Conservation (phyloP, 2,113 vertebrate species). For the Erinaceus europaeus region DNA sequence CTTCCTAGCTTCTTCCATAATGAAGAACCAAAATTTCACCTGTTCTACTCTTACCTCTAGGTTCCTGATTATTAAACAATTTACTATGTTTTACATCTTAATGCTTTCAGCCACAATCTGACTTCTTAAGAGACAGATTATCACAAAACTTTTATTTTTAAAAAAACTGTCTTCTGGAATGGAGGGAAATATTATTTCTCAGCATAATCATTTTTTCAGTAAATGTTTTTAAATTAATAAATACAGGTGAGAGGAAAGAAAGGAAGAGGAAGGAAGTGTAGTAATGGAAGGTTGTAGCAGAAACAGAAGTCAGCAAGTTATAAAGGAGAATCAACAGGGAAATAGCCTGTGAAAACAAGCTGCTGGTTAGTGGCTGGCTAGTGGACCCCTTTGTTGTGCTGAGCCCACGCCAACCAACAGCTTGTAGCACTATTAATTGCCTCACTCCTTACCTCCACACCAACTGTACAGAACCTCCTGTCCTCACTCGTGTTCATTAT, state of each 20-base stretch:
- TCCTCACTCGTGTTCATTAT: neutral
- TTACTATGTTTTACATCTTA: no score
- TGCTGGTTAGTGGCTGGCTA: no score
- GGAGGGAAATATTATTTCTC: no score
- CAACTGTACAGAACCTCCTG: fast-evolving
- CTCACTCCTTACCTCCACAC: neutral
- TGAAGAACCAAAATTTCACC: no score
- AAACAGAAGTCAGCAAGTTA: neutral
- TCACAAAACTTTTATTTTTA: neutral
- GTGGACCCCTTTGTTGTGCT: neutral
- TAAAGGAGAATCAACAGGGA: neutral
- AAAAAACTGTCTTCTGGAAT: no score
- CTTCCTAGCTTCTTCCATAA: no score
- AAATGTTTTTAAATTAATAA: no score
- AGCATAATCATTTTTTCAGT: no score
- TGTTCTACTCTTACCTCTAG: no score
- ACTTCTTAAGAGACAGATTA: neutral
- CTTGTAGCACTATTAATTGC: neutral
- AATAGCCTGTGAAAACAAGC: neutral
- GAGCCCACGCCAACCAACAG: neutral
- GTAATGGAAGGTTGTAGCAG: neutral
- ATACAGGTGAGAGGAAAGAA: neutral
- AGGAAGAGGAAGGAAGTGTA: neutral
- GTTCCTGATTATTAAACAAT: no score
- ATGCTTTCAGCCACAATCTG: no score